phyloP scores from a whole-genome alignment of 2,888 invertebrate species.

The Agrochola lychnidis region DNA sequence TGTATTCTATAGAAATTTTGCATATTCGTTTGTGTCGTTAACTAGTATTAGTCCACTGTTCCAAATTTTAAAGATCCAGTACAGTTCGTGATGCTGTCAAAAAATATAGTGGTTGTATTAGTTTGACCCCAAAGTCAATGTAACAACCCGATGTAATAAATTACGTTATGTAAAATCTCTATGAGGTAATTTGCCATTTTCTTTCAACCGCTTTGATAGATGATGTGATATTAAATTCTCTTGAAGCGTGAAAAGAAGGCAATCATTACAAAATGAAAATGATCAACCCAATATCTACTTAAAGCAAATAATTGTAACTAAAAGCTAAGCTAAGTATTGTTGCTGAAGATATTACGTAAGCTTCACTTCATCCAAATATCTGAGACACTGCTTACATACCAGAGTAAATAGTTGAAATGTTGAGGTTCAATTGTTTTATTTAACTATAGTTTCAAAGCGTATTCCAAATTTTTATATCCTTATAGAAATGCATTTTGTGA shows the following conservation, averaged over 20 bases:
- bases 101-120: not conserved
- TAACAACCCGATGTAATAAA: not conserved
- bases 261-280: not conserved
- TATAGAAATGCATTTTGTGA: not conserved
- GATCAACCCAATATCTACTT: not conserved
- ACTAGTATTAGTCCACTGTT: not conserved
- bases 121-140: too few species aligned
- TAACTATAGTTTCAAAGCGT: too few species aligned
- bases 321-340: conserved; percentile 42
- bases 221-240: not conserved
- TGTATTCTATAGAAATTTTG: not conserved
- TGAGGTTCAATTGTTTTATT: too few species aligned
- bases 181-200: not conserved
- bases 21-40: too few species aligned
- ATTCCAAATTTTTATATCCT: too few species aligned
- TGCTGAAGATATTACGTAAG: not conserved
- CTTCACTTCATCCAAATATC: not conserved
- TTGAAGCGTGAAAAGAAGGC: not conserved
- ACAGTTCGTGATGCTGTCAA: not conserved
- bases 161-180: not conserved
- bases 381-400: too few species aligned
- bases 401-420: not conserved
- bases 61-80: not conserved
- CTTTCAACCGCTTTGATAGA: not conserved
- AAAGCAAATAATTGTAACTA: conserved; percentile 7